A percentile compares a stretch with the other conserved stretches of the same genome.
Evolutionary conservation across 2,797 vertebrate genomes (phyloP).

Genomic region (Sebastes itinus): DNA sequence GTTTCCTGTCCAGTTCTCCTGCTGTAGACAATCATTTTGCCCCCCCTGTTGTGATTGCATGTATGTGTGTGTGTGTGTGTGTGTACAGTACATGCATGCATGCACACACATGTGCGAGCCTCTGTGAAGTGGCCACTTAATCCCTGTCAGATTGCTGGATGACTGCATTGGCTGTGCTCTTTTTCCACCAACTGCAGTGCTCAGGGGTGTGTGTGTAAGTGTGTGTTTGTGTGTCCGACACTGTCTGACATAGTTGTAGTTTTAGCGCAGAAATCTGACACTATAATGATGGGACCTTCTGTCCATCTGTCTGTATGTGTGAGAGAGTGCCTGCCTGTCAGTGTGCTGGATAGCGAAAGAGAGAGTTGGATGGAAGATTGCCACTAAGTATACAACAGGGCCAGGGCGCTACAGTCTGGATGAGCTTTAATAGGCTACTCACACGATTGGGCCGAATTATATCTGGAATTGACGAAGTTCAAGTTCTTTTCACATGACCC

Average conservation of each 20-base stretch:
- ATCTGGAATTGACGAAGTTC: constrained; percentile 49
- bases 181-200: constrained; percentile 72
- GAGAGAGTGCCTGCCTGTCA: constrained; percentile 52
- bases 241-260: constrained; percentile 68
- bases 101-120: constrained; percentile 47
- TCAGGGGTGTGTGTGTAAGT: constrained; percentile 22
- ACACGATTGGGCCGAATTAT: constrained; percentile 40
- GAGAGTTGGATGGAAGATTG: constrained; percentile 52
- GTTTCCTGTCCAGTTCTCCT: constrained; percentile 60
- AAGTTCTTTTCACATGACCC: constrained; percentile 52
- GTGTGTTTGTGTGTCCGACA: constrained; percentile 26
- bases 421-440: constrained; percentile 51
- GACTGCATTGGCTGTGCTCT: constrained; percentile 59
- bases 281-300: constrained; percentile 73
- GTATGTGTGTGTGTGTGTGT: constrained; percentile 5
- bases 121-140: constrained; percentile 73
- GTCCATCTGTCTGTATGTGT: constrained; percentile 67
- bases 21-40: constrained; percentile 47
- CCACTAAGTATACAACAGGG: constrained; percentile 50
- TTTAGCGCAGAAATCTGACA: constrained; percentile 73
- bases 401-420: constrained; percentile 45
- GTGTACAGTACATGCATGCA: constrained; percentile 27
- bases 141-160: constrained; percentile 73
- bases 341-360: constrained; percentile 46
- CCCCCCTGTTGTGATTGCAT: constrained; percentile 17